Evolutionary conservation across 2,888 invertebrate genomes (phyloP), one percentile per base, ranked within the genome.

Genomic region (Drosophila hamatofila): DNA sequence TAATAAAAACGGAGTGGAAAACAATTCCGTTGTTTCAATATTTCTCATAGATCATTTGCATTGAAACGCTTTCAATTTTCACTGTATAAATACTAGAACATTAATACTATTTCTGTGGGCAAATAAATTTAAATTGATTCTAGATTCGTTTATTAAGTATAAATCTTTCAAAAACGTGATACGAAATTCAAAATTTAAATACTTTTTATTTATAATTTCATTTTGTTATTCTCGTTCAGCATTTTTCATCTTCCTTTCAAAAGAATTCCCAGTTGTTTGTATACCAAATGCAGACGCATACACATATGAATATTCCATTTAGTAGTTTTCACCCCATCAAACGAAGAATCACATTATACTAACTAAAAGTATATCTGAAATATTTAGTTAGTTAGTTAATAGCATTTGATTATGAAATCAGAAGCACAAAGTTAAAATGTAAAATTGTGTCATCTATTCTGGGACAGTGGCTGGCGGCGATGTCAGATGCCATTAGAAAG

Each of bases 401-500:
- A 37, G 30, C 30, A 49, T 61, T 70, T 69, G 30, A 70, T 70
- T 51, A 60, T 42, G 35, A 61, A 27, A 42, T 69, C 41, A 52
- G 27, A 41, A 41, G n/a, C 42, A 46, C 27, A 39, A 54, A 41
- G 68, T 41, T 69, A 23, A 68, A 48, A 30, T 21, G 23, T 37
- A 42, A 55, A 70, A 70, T 55, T 27, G 42, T 41, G 48, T 27
- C 54, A 54, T 46, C 49, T 35, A 7, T 35, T 35, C 18, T 27
- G 41, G 27, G 39, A n/a, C 35, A 30, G 57, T 41, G 39, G 16
- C 23, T 54, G 54, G 14, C 57, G 11, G 35, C 16, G 18, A 23
- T 74, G 39, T 52, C 56, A 59, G 9, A 52, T 70, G 66, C 54
- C 81, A 73, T 49, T 63, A 55, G 44, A 78, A 84, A 81, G 66